Conservation (phyloP, 23 tunicate species). For the Ascidia mentula region DNA sequence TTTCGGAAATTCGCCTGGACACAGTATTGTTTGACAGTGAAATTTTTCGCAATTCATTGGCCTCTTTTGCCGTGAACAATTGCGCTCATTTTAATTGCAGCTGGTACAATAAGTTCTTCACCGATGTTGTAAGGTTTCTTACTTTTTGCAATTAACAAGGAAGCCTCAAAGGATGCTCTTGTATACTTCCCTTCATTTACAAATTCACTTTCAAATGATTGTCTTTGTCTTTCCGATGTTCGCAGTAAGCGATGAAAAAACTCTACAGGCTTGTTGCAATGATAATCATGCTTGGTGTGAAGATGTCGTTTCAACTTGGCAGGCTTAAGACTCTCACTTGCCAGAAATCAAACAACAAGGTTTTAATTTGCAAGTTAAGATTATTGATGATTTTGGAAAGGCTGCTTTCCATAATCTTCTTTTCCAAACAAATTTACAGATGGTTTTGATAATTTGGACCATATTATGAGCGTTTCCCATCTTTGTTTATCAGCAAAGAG, state of each 20-base stretch:
- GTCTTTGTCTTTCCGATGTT: slow-evolving; percentile 66
- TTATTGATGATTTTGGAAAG: too few species aligned
- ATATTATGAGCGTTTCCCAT: too few species aligned
- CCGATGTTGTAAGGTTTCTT: slow-evolving; percentile 59
- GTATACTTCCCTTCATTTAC: slow-evolving; percentile 45
- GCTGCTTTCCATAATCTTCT: too few species aligned
- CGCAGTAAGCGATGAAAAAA: slow-evolving; percentile 50
- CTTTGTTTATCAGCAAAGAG: too few species aligned
- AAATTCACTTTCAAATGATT: slow-evolving; percentile 41
- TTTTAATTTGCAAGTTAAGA: too few species aligned
- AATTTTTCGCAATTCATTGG: slow-evolving; percentile 59
- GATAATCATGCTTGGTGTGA: slow-evolving; percentile 56
- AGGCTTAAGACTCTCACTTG: slow-evolving; percentile 54
- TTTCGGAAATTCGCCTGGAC: slow-evolving; percentile 59
- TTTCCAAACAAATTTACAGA: too few species aligned
- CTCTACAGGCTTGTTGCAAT: slow-evolving; percentile 46
- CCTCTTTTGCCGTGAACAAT: slow-evolving; percentile 59
- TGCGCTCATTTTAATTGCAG: slow-evolving; percentile 44
- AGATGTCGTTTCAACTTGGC: slow-evolving; percentile 66
- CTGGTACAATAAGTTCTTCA: slow-evolving; percentile 58
- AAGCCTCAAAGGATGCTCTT: slow-evolving; percentile 69
- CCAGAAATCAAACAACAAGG: slow-evolving; percentile 53
- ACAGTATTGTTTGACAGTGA: slow-evolving; percentile 61
- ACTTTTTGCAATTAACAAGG: slow-evolving; percentile 47
- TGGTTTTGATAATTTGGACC: too few species aligned